A percentile compares a stretch with the other conserved stretches of the same genome.
phyloP scores from a whole-genome alignment of 2,888 invertebrate genomes.

The Eugnorisma glareosa region DNA sequence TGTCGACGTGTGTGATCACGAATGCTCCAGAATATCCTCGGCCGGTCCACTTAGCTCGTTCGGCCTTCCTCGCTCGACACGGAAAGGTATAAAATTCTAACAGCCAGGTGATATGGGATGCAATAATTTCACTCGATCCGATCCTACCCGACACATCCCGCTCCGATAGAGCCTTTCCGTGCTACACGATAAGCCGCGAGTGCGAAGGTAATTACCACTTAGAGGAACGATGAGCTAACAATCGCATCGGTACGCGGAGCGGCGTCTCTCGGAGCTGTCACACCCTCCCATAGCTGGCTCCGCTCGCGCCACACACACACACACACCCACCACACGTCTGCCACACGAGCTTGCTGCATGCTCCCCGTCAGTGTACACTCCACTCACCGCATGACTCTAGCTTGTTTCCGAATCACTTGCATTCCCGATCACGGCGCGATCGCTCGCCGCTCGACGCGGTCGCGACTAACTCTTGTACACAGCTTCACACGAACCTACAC shows the following conservation, averaged over 20 bases:
- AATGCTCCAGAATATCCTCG: slow-evolving; percentile 89
- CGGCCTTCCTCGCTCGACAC: slow-evolving; percentile 90
- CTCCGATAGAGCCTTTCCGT: slow-evolving; percentile 83
- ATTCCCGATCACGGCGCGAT: slow-evolving; percentile 89
- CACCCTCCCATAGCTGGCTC: slow-evolving; percentile 88
- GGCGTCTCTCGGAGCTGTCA: slow-evolving; percentile 80
- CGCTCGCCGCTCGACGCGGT: slow-evolving; percentile 78
- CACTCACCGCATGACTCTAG: slow-evolving; percentile 87
- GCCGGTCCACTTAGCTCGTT: slow-evolving; percentile 89
- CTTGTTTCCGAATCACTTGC: slow-evolving; percentile 88
- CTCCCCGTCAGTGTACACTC: slow-evolving; percentile 83
- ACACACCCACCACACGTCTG: slow-evolving; percentile 74
- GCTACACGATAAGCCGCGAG: slow-evolving; percentile 68
- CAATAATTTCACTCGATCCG: slow-evolving; percentile 86
- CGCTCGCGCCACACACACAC: slow-evolving; percentile 88
- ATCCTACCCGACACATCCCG: slow-evolving; percentile 84
- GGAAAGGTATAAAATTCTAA: slow-evolving; percentile 91
- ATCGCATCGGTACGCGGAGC: slow-evolving; percentile 75
- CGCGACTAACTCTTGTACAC: slow-evolving; percentile 80
- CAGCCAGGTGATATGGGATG: slow-evolving; percentile 91
- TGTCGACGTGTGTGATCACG: slow-evolving; percentile 89
- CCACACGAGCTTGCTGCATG: slow-evolving; percentile 87
- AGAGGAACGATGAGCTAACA: slow-evolving; percentile 55
- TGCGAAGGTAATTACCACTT: slow-evolving; percentile 55
- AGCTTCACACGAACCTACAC: slow-evolving; percentile 89